Conservation (phyloP, 2,113 vertebrate genomes). For the Mobula hypostoma region DNA sequence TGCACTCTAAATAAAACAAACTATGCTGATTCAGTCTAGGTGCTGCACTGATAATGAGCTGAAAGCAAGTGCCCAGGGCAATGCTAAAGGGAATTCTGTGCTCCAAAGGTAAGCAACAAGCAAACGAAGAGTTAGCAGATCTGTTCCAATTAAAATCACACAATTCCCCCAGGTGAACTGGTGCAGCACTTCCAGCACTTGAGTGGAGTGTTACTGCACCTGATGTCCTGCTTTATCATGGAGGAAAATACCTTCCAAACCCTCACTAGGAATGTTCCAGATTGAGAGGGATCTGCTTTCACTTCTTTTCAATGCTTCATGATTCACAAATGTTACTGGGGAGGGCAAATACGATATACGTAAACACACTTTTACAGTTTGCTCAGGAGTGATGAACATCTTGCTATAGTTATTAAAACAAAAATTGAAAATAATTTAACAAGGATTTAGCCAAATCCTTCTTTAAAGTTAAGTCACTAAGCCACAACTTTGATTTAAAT, state of each 20-base stretch:
- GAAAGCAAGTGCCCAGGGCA: too few relatives aligned
- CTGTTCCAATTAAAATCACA: neutral
- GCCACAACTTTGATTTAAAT: neutral
- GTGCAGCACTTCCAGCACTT: neutral
- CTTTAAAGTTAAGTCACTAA: neutral
- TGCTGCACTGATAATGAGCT: too few relatives aligned
- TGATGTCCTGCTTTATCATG: neutral
- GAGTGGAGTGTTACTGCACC: neutral
- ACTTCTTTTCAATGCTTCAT: neutral
- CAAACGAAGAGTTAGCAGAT: too few relatives aligned
- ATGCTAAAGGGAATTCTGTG: too few relatives aligned
- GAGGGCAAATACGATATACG: neutral
- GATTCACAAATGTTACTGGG: neutral
- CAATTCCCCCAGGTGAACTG: neutral
- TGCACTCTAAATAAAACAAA: too few relatives aligned
- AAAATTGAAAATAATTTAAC: too few relatives aligned
- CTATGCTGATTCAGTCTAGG: too few relatives aligned
- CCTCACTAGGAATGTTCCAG: neutral
- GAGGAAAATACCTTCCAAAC: neutral
- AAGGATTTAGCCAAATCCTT: neutral
- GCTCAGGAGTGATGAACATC: neutral
- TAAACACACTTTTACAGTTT: neutral
- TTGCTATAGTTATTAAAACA: neutral
- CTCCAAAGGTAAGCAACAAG: too few relatives aligned
- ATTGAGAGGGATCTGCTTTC: neutral